Evolutionary conservation across 2,113 vertebrate genomes (phyloP).

Genomic region (Noturus placidus): DNA sequence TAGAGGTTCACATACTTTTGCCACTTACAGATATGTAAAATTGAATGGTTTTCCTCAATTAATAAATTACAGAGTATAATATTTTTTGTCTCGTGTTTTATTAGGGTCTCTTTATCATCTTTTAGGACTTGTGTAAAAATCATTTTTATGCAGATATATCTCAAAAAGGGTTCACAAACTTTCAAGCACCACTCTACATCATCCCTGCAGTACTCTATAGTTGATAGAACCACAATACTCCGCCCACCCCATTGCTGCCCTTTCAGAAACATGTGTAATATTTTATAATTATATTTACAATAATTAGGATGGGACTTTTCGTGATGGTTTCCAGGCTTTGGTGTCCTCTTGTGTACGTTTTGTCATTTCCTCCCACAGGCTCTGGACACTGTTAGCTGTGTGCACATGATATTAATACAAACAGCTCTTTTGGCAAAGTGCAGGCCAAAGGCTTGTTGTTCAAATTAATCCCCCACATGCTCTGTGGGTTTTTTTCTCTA

Average conservation of each 20-base stretch:
- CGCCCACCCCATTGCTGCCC: too few relatives aligned
- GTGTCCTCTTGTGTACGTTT: constrained; percentile 1
- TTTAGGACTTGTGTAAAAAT: too few relatives aligned
- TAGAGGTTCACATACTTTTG: too few relatives aligned
- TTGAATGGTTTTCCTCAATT: too few relatives aligned
- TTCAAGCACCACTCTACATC: too few relatives aligned
- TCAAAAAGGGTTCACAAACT: too few relatives aligned
- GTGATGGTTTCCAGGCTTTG: background rate
- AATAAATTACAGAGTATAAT: too few relatives aligned
- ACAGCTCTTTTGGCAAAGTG: constrained; percentile 29
- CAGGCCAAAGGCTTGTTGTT: constrained; percentile 14
- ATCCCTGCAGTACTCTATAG: background rate
- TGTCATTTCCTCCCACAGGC: background rate
- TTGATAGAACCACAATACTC: background rate
- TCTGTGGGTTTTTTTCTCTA: constrained; percentile 20
- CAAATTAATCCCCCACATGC: constrained; percentile 30
- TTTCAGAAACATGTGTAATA: background rate
- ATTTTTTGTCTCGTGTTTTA: too few relatives aligned
- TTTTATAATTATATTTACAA: background rate
- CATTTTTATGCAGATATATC: too few relatives aligned
- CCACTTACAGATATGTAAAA: too few relatives aligned
- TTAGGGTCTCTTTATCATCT: too few relatives aligned
- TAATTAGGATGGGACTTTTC: background rate
- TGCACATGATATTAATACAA: constrained; percentile 30
- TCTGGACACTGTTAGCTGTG: background rate